phyloP scores from a whole-genome alignment of 2,797 vertebrate genomes.

The Apogon talboti region DNA sequence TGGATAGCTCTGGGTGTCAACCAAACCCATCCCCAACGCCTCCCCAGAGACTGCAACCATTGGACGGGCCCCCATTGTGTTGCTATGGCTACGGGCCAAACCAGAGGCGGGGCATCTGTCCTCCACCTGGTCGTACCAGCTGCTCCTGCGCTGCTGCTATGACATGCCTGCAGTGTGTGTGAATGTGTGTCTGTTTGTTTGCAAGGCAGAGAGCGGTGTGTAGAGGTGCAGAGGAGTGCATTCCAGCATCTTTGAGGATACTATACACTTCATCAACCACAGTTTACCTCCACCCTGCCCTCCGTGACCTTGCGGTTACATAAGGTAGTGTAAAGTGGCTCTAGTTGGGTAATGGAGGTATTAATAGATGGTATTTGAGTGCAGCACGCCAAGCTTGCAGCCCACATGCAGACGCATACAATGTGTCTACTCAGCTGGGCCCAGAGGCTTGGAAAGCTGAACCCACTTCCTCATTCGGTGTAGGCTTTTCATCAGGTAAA shows the following conservation, averaged over 20 bases:
- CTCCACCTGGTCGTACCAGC: slow-evolving; percentile 70
- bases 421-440: slow-evolving; percentile 36
- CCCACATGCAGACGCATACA: slow-evolving; percentile 45
- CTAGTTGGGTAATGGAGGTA: slow-evolving; percentile 41
- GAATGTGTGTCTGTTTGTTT: slow-evolving; percentile 7
- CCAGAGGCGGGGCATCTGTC: slow-evolving; percentile 69
- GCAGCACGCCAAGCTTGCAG: slow-evolving; percentile 30
- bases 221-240: slow-evolving; percentile 12
- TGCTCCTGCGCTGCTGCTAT: slow-evolving; percentile 56
- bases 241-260: slow-evolving; percentile 25
- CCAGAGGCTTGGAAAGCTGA: slow-evolving; percentile 24
- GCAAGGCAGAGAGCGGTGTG: slow-evolving; percentile 5
- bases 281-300: slow-evolving; percentile 25
- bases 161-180: slow-evolving; percentile 42
- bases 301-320: slow-evolving; percentile 51
- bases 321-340: slow-evolving; percentile 50
- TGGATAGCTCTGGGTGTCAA: slow-evolving; percentile 63
- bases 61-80: slow-evolving; percentile 60
- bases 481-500: slow-evolving; percentile 27
- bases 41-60: slow-evolving; percentile 50
- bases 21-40: slow-evolving; percentile 40
- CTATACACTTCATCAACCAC: slow-evolving; percentile 15
- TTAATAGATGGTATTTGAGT: slow-evolving; percentile 66
- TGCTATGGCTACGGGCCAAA: slow-evolving; percentile 63
- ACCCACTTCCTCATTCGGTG: slow-evolving; percentile 23